phyloP scores from a whole-genome alignment of 2,113 vertebrate species.

The Albula glossodonta region DNA sequence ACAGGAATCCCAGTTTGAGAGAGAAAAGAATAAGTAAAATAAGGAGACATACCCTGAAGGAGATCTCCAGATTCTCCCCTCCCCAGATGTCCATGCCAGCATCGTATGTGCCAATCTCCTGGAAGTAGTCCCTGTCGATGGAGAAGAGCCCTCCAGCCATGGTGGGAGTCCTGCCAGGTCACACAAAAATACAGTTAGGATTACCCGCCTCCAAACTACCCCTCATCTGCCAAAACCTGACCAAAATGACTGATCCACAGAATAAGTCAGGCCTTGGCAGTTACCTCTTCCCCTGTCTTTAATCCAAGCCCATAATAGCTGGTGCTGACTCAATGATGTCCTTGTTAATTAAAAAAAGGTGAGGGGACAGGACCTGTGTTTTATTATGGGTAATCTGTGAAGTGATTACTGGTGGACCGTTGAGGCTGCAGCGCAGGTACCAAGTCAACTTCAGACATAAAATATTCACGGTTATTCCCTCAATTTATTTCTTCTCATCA shows the following conservation, averaged over 20 bases:
- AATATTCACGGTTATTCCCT: not conserved
- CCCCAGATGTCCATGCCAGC: constrained; percentile 99
- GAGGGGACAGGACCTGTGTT: not conserved
- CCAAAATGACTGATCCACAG: not conserved
- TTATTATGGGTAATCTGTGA: not conserved
- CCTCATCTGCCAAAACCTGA: not conserved
- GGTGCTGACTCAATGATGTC: not conserved
- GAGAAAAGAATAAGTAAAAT: not conserved
- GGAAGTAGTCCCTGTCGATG: constrained; percentile 98
- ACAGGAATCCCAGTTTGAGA: not conserved
- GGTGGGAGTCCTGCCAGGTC: constrained; percentile 85
- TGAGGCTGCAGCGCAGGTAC: too few relatives aligned
- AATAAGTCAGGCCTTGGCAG: not conserved
- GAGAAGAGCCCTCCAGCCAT: constrained; percentile 99
- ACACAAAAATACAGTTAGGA: not conserved
- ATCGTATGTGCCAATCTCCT: constrained; percentile 97
- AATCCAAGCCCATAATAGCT: not conserved
- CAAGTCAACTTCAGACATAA: not conserved
- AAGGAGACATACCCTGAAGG: constrained; percentile 85
- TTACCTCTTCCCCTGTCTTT: not conserved
- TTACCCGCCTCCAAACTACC: too few relatives aligned
- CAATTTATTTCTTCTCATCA: not conserved
- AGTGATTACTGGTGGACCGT: not conserved
- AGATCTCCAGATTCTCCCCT: constrained; percentile 98
- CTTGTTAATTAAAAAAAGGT: not conserved